Conservation (phyloP, 2,113 vertebrate genomes). For the Caranx ignobilis region DNA sequence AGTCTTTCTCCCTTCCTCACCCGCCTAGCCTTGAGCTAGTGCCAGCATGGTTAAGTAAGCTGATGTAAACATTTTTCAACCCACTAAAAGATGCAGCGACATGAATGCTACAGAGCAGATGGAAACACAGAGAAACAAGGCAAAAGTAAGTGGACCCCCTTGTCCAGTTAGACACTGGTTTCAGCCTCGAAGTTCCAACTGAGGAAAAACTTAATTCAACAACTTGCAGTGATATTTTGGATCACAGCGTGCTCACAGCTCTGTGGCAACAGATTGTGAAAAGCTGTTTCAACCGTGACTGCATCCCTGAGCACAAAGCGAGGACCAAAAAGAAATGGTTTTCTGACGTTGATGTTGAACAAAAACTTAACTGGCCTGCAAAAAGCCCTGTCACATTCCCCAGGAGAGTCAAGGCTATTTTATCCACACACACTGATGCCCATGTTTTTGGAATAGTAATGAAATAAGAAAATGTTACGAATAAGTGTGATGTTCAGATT, state of each 20-base stretch:
- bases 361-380: background rate
- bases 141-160: background rate
- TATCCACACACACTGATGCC: background rate
- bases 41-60: slow-evolving; percentile 38
- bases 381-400: background rate
- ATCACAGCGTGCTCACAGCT: background rate
- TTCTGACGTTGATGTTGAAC: background rate
- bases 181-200: background rate
- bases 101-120: slow-evolving; percentile 33
- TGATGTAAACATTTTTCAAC: slow-evolving; percentile 51
- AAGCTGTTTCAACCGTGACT: background rate
- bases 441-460: background rate
- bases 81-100: slow-evolving; percentile 16
- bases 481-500: background rate
- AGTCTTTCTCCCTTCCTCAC: slow-evolving; percentile 39
- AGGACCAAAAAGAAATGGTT: background rate
- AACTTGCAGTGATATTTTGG: background rate
- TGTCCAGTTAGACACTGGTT: background rate
- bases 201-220: background rate
- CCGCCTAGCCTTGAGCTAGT: slow-evolving; percentile 44
- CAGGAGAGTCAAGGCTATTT: background rate
- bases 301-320: background rate
- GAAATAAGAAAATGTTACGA: background rate
- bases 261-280: background rate
- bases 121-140: background rate